phyloP scores from a whole-genome alignment of 2,113 vertebrate species.

The Acrocephalus kingi region DNA sequence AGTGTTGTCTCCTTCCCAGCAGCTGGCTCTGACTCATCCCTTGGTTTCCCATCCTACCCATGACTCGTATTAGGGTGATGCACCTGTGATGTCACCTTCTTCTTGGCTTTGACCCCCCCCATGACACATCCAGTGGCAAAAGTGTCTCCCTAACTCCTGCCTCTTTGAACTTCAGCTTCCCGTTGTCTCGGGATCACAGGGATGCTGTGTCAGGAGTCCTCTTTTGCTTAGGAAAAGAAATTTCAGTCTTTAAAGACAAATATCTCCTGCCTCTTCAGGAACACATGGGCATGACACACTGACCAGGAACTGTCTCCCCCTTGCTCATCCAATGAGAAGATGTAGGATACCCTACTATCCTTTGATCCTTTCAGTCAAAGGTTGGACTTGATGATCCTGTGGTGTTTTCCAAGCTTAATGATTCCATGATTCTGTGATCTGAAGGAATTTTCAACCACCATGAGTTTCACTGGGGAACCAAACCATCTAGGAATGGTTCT shows the following conservation, averaged over 20 bases:
- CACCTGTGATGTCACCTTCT: background rate
- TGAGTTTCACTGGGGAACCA: background rate
- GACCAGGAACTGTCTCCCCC: background rate
- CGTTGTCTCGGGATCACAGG: accelerated
- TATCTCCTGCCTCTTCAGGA: background rate
- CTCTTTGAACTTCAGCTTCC: background rate
- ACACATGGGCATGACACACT: background rate
- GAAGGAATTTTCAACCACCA: background rate
- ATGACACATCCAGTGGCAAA: background rate
- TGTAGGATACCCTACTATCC: background rate
- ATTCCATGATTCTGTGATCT: background rate
- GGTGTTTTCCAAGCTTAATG: background rate
- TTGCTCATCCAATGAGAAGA: background rate
- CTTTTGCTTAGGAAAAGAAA: background rate
- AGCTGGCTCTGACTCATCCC: background rate
- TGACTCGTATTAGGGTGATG: background rate
- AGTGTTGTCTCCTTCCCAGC: background rate
- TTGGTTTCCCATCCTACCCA: background rate
- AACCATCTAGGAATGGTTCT: background rate
- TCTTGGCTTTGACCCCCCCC: background rate
- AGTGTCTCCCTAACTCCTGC: background rate
- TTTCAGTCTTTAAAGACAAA: background rate
- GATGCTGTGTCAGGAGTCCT: background rate
- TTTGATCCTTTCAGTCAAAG: background rate
- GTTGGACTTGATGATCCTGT: background rate